Percentiles rank a stretch among this genome's conserved stretches.
Evolutionary conservation across 37 sponge, comb jelly and placozoan species (phyloP).

Genomic region (Agelas oroides): DNA sequence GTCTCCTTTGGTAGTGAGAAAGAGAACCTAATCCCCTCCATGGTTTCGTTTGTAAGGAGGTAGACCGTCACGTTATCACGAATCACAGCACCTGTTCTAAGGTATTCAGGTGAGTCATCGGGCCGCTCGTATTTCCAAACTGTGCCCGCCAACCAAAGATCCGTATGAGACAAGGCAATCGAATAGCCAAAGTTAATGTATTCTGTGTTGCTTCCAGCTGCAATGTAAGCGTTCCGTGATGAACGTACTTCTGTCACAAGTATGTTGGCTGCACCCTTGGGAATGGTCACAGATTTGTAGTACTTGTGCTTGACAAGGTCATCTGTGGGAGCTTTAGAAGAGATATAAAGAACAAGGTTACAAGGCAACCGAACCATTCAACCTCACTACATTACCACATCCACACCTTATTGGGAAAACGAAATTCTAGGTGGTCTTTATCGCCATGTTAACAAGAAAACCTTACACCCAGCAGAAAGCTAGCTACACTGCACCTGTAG

Average conservation of each 20-base stretch:
- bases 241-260: constrained; percentile 1
- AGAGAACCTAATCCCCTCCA: constrained; percentile 18
- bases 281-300: constrained; percentile 36
- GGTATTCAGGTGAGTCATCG: not conserved
- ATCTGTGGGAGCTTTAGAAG: not conserved
- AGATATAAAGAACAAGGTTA: too few relatives aligned
- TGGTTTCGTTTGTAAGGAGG: constrained; percentile 4
- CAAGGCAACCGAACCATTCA: too few relatives aligned
- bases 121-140: constrained; percentile 28
- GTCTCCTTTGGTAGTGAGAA: not conserved
- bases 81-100: constrained; percentile 19
- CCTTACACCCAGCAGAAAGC: too few relatives aligned
- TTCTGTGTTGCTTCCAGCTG: not conserved
- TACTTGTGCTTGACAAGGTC: constrained; percentile 17
- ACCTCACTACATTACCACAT: too few relatives aligned
- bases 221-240: constrained; percentile 7
- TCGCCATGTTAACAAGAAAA: too few relatives aligned
- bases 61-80: constrained; percentile 20
- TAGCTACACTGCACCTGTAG: too few relatives aligned
- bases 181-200: constrained; percentile 1
- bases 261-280: constrained; percentile 35
- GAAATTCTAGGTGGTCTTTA: too few relatives aligned
- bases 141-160: constrained; percentile 14
- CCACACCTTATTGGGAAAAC: too few relatives aligned
- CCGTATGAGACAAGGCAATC: not conserved